These are phyloP conservation scores for Corythucha ciliata DNA, from an alignment of 2,888 invertebrate genomes.

Conservation along the genomic window DNA sequence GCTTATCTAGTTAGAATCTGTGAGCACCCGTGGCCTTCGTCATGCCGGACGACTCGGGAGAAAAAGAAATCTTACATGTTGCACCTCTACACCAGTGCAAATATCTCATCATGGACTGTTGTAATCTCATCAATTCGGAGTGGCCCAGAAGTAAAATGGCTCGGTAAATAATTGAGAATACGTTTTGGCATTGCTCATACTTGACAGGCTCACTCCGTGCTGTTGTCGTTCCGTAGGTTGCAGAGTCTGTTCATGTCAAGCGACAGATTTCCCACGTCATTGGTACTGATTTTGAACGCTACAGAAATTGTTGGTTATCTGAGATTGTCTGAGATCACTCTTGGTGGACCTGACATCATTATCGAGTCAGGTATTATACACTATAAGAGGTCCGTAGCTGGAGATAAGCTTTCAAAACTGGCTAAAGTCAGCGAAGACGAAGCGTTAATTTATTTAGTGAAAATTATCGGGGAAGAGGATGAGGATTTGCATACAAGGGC, in stretches of 20 bases:
- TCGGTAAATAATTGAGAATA: slow-evolving; percentile 21
- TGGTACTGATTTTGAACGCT: slow-evolving; percentile 38
- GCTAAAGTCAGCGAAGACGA: no score
- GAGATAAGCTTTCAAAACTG: neutral
- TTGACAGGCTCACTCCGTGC: slow-evolving; percentile 3
- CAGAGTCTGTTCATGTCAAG: slow-evolving; percentile 62
- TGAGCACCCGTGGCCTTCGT: no score
- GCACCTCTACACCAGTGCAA: slow-evolving; percentile 27
- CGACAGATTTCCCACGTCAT: slow-evolving; percentile 55
- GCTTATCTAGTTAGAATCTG: no score
- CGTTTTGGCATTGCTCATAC: neutral
- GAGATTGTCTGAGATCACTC: slow-evolving; percentile 64
- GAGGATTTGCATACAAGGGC: no score
- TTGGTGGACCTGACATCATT: slow-evolving; percentile 61
- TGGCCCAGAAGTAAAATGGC: slow-evolving; percentile 30
- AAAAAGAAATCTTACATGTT: slow-evolving; percentile 28
- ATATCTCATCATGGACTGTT: slow-evolving; percentile 26
- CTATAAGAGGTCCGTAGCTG: no score
- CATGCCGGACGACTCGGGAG: no score
- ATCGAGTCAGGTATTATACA: slow-evolving; percentile 57
- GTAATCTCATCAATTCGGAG: slow-evolving; percentile 30
- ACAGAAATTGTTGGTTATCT: slow-evolving; percentile 64
- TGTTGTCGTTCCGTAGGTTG: slow-evolving; percentile 43
- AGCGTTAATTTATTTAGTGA: slow-evolving; percentile 2
- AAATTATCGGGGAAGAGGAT: no score